A percentile compares a stretch with the other conserved stretches of the same genome.
phyloP scores from a whole-genome alignment of 92 coral and sea anemone genomes.

The Parazoanthus atlanticus region DNA sequence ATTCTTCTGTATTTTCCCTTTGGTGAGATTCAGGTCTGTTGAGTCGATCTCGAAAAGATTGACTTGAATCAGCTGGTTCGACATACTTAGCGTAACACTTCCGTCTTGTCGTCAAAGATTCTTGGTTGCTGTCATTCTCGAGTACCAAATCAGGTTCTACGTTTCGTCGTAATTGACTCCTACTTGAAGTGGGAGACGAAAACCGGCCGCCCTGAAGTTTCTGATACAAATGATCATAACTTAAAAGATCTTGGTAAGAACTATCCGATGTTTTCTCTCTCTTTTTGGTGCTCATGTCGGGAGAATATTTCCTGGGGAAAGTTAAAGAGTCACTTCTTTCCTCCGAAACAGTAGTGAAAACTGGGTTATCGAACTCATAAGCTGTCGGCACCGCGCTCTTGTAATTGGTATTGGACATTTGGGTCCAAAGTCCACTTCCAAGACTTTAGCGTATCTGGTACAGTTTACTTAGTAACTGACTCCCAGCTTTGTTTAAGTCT shows the following conservation, averaged over 20 bases:
- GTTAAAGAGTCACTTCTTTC: not conserved
- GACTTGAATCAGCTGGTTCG: not conserved
- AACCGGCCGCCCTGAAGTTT: not conserved
- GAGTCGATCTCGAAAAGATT: not conserved
- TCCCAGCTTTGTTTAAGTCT: not conserved
- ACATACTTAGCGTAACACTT: not conserved
- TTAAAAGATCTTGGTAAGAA: conserved; percentile 11
- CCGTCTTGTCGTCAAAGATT: not conserved
- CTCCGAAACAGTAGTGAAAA: not conserved
- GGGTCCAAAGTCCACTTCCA: not conserved
- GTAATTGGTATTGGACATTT: not conserved
- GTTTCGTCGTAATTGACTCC: not conserved
- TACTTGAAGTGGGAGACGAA: not conserved
- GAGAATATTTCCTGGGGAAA: not conserved
- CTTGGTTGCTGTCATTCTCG: not conserved
- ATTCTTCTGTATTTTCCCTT: not conserved
- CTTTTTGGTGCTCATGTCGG: not conserved
- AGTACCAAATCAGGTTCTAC: not conserved
- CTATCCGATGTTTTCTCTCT: not conserved
- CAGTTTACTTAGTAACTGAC: not conserved
- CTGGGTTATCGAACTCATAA: not conserved
- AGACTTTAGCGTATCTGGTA: not conserved
- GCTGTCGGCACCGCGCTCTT: not conserved
- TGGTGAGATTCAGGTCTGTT: not conserved
- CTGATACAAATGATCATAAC: not conserved